A percentile compares a stretch with the other conserved stretches of the same genome.
Evolutionary conservation across 2,888 invertebrate species (phyloP).

Genomic region (Cephus pulcher): DNA sequence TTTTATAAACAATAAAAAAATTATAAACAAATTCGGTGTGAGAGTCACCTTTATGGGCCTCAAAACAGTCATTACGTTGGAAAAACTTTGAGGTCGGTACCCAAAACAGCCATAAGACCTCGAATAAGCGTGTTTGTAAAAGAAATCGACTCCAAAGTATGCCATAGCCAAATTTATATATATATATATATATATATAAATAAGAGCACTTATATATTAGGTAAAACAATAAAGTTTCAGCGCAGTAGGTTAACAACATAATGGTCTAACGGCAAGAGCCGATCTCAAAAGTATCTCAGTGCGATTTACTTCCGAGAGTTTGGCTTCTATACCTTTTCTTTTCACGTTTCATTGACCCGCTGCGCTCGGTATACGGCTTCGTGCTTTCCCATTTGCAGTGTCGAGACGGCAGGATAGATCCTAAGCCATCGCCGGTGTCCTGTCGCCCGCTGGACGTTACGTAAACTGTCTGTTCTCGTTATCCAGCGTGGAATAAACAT

Average conservation of each 20-base stretch:
- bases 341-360: slow-evolving; percentile 44
- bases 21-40: no score
- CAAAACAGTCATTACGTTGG: no score
- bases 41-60: no score
- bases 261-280: slow-evolving; percentile 3
- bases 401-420: not conserved
- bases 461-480: not conserved
- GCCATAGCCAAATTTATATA: no score
- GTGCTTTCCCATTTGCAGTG: slow-evolving; percentile 24
- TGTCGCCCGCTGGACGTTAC: not conserved
- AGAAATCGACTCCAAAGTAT: no score
- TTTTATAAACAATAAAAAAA: no score
- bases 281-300: slow-evolving; percentile 13
- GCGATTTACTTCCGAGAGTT: slow-evolving; percentile 34
- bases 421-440: not conserved
- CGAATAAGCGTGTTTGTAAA: no score
- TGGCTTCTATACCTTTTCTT: slow-evolving; percentile 27
- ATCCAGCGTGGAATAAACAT: not conserved
- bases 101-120: no score
- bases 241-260: not conserved
- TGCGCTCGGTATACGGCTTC: slow-evolving; percentile 35
- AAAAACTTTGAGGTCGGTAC: no score
- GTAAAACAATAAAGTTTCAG: not conserved
- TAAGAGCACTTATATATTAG: not conserved
- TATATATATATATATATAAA: not conserved